Evolutionary conservation across 2,797 vertebrate genomes (phyloP), one percentile per base, ranked within the genome.

Genomic region (Lerista edwardsae): DNA sequence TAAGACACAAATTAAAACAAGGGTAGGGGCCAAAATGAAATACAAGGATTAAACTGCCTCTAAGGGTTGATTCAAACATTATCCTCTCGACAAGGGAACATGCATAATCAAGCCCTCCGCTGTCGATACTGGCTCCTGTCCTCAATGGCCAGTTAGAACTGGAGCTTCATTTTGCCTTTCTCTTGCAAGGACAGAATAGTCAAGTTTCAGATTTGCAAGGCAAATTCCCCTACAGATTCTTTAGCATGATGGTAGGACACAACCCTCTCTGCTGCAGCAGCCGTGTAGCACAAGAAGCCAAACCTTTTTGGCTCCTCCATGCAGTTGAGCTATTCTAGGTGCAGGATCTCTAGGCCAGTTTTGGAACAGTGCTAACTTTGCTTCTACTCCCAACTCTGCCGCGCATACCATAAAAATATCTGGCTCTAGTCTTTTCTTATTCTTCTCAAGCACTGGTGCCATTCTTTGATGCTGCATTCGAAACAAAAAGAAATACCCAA

Each of bases 401-500:
- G 25, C 23, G 6, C 23, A 27, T 29, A 44, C 34, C 57, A 83
- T 25, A 23, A 68, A 23, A 61, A 59, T 23, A 59, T 59, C 59
- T 41, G 47, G 14, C 34, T 36, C 12, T 80, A 57, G 21, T 68
- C n/a, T 59, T 36, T n/a, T 14, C 47, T 36, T 62, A 25, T 62
- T 12, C 31, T 14, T 17, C 57, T 25, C 71, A 71, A 27, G 61
- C 36, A 29, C 57, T 23, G 14, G 51, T 65, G n/a, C 19, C 9
- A 68, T 67, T 73, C 71, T 44, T 67, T 6, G 65, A 80, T 1
- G 41, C 0, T 73, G 57, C 83, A 81, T 3, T 4, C 85, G 39
- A 77, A 21, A 80, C 68, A 27, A 74, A 25, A 31, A 3, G 64
- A 75, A 83, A 55, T 84, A 34, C 1, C 25, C 67, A 92, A 90